Base-by-base conservation (phyloP, 2,888 invertebrate species). In the Gandaritis pyraliata region DNA sequence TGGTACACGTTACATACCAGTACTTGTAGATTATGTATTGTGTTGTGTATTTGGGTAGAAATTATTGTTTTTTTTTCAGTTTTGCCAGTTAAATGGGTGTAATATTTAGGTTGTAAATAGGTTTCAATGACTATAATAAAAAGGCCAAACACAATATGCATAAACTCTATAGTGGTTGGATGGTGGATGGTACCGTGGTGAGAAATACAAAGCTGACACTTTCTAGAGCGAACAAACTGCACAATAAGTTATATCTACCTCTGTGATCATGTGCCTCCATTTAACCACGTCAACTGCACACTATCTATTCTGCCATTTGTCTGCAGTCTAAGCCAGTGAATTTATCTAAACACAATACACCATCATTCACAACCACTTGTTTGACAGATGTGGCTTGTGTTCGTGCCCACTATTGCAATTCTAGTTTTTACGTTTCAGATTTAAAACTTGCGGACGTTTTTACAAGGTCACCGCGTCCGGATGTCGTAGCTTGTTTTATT, bases 401-500 rank as follows among this genome's bases (percentile, higher is more conserved):
- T 58, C 38, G 58, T 18, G 41, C 45, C 30, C 33, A 23, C 23
- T 51, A 41, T 55, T 33, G 50, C 55, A 36, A 29, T 61, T 56
- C 39, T 50, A 50, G 51, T 50, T 46, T 47, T 50, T 46, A 55
- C 45, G 41, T 50, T 41, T 47, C 30, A 54, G 54, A 58, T 63
- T 58, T 55, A 64, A 41, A 52, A 64, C 15, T 59, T 59, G 58
- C 47, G 29, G 41, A 58, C 58, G 38, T 56, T 43, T 57, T 46
- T 7, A 51, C 58, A 63, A 63, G 58, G 65, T 64, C 59, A 52
- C 59, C 56, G 59, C 61, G 66, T 66, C 68, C 64, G 61, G 63
- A 50, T 63, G 11, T 64, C 57, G 60, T 59, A 33, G 56, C 47
- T 64, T 59, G 57, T 61, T 60, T 64, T 63, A 55, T 63, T 67